Percentiles rank a stretch among this genome's conserved stretches.
phyloP scores from a whole-genome alignment of 2,113 vertebrate species.

The Tringa solitaria region DNA sequence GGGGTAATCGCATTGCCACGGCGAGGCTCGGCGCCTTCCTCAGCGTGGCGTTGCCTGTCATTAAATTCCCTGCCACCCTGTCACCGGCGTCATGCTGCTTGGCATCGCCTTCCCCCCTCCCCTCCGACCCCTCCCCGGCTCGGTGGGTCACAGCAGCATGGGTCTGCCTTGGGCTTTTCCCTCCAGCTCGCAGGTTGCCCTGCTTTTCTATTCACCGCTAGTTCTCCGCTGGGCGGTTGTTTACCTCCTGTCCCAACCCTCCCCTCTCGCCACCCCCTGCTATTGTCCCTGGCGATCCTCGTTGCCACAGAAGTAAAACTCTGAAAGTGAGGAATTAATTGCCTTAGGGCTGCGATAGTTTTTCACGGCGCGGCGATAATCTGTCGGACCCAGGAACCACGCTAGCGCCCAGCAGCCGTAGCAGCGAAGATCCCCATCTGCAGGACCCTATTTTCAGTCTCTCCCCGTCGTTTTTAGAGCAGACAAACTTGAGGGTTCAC shows the following conservation, averaged over 20 bases:
- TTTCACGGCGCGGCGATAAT: neutral
- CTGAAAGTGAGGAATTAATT: conserved; percentile 18
- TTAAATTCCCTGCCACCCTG: neutral
- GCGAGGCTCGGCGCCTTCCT: neutral
- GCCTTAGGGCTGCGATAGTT: neutral
- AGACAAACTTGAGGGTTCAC: neutral
- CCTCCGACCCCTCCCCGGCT: neutral
- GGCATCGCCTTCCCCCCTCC: neutral
- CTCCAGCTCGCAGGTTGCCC: neutral
- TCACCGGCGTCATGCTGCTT: neutral
- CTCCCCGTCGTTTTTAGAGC: neutral
- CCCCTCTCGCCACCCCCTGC: neutral
- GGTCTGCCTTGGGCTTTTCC: neutral
- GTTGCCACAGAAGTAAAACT: neutral
- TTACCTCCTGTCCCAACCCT: neutral
- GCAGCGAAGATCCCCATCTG: neutral
- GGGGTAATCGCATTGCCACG: neutral
- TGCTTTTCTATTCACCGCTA: neutral
- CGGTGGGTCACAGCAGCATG: accelerated
- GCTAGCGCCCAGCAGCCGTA: neutral
- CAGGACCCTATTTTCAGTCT: neutral
- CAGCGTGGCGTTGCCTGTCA: neutral
- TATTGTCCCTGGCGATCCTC: neutral
- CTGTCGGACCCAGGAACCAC: neutral
- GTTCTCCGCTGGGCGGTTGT: accelerated